Conservation (phyloP, 1,140 invertebrate species). For the Subanguina moxae region DNA sequence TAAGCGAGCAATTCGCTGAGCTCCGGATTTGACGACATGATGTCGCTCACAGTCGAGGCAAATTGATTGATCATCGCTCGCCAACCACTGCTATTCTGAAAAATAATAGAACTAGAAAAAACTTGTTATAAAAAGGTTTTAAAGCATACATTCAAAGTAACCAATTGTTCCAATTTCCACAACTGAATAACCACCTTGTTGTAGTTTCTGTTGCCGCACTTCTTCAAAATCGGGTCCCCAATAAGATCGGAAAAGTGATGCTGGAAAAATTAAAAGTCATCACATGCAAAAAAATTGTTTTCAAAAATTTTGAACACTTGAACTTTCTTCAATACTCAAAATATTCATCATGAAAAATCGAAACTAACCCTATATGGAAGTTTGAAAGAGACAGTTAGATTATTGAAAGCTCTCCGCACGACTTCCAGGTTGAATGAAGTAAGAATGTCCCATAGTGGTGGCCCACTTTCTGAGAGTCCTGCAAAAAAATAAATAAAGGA, state of each 20-base stretch:
- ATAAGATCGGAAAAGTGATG: conserved; percentile 23
- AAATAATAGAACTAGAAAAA: background rate
- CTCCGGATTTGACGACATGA: conserved; percentile 19
- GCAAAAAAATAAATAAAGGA: conserved; percentile 3
- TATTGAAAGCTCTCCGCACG: conserved; percentile 1
- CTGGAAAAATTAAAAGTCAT: conserved; percentile 10
- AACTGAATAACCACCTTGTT: conserved; percentile 15
- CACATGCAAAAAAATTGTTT: background rate
- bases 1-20: conserved; percentile 18
- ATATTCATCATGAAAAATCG: background rate
- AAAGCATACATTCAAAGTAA: conserved; percentile 17
- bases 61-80: conserved; percentile 28
- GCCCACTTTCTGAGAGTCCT: conserved; percentile 10
- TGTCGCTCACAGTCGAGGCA: background rate
- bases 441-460: conserved; percentile 30
- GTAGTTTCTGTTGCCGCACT: conserved; percentile 5
- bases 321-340: background rate
- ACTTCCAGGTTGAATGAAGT: conserved; percentile 20
- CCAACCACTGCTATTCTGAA: conserved; percentile 9
- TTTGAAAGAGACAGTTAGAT: conserved; percentile 3
- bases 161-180: conserved; percentile 37
- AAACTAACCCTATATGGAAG: conserved; percentile 13
- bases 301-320: background rate
- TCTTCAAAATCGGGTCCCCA: conserved; percentile 26
- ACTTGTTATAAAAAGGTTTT: background rate